Conservation (phyloP, 2,113 vertebrate genomes). For the Willisornis vidua region DNA sequence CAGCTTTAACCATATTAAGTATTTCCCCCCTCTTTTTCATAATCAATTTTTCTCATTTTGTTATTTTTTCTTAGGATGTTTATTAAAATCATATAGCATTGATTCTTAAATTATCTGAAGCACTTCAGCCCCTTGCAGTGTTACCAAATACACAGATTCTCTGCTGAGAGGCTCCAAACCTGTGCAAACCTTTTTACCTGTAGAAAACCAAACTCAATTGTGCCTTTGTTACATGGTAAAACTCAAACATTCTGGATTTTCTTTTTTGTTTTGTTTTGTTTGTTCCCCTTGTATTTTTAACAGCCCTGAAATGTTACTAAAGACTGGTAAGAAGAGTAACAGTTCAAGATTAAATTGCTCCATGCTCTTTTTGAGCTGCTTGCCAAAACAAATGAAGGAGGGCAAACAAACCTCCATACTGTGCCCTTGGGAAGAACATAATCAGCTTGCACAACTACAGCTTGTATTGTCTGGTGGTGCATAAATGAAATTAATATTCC, state of each 20-base stretch:
- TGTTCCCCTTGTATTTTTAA: neutral
- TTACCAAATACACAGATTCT: neutral
- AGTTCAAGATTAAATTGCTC: neutral
- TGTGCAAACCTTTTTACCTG: neutral
- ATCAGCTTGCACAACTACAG: neutral
- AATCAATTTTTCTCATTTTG: neutral
- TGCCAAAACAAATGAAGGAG: constrained; percentile 25
- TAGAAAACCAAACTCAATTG: neutral
- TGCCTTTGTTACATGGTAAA: neutral
- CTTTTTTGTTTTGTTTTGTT: neutral
- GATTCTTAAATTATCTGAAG: neutral
- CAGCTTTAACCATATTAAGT: neutral
- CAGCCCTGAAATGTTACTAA: neutral
- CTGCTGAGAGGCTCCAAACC: neutral
- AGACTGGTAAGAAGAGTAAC: neutral
- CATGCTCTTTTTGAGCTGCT: neutral
- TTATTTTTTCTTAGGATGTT: neutral
- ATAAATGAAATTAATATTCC: neutral
- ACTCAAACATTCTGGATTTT: neutral
- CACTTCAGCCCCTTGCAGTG: neutral
- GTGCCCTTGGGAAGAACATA: neutral
- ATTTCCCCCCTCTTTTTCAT: neutral
- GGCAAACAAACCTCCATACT: constrained; percentile 14
- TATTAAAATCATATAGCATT: neutral
- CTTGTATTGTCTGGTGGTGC: neutral